Conservation (phyloP, 2,113 vertebrate species). For the Furnarius figulus region DNA sequence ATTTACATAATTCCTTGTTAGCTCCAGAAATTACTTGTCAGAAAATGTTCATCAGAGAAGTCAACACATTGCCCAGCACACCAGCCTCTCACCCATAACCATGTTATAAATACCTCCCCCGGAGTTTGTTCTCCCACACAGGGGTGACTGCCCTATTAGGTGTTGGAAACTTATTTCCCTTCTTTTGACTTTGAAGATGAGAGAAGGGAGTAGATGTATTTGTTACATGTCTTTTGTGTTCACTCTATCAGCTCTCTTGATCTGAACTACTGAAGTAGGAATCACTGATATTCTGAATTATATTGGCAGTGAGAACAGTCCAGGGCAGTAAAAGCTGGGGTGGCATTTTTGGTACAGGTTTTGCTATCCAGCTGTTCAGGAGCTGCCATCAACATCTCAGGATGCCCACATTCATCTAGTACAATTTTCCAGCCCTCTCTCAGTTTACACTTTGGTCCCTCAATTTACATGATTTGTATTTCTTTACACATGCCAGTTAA, state of each 20-base stretch:
- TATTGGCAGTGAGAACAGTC: neutral
- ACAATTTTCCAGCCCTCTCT: neutral
- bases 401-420: neutral
- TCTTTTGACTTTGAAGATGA: neutral
- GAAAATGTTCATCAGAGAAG: neutral
- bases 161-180: neutral
- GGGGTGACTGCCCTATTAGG: fast-evolving
- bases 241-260: neutral
- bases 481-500: neutral
- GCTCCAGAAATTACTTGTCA: neutral
- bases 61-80: fast-evolving
- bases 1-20: constrained; percentile 7
- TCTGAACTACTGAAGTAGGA: neutral
- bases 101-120: neutral
- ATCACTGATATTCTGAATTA: neutral
- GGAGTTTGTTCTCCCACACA: neutral
- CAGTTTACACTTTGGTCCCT: neutral
- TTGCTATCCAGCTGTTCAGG: neutral
- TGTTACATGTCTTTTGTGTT: neutral
- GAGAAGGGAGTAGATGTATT: neutral
- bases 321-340: fast-evolving
- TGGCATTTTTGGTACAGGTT: neutral
- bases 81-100: fast-evolving
- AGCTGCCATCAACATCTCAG: neutral
- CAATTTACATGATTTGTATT: neutral